These are phyloP conservation scores for Hybos culiciformis DNA, from an alignment of 2,888 invertebrate genomes.

Conservation along the genomic window DNA sequence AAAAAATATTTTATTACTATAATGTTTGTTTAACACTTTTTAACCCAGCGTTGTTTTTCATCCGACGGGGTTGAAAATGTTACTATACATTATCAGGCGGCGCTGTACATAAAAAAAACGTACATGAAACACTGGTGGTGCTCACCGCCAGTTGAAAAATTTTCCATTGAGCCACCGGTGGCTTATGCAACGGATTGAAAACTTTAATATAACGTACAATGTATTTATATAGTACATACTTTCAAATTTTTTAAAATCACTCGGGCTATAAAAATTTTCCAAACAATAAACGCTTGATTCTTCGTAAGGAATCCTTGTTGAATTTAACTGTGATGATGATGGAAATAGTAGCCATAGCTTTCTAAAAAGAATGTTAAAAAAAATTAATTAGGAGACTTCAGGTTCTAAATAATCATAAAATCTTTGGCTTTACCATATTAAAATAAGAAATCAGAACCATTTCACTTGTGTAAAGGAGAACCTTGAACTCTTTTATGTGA, in stretches of 20 bases:
- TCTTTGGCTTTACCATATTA: neutral
- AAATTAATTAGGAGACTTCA: neutral
- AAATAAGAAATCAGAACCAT: neutral
- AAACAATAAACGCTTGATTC: constrained; percentile 88
- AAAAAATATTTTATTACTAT: constrained; percentile 3
- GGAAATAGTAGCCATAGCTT: constrained; percentile 90
- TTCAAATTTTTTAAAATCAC: constrained; percentile 37
- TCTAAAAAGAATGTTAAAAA: constrained; percentile 35
- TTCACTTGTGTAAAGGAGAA: too few species aligned
- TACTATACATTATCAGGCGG: too few species aligned
- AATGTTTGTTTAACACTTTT: constrained; percentile 13
- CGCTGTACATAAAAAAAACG: constrained; percentile 1
- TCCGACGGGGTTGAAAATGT: too few species aligned
- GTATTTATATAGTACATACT: constrained; percentile 23
- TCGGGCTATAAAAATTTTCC: constrained; percentile 63
- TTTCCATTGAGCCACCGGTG: too few species aligned
- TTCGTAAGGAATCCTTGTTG: constrained; percentile 86
- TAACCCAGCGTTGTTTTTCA: constrained; percentile 9
- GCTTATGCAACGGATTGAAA: too few species aligned
- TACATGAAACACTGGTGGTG: too few species aligned
- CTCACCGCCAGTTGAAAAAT: too few species aligned
- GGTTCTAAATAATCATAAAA: constrained; percentile 6
- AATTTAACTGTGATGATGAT: constrained; percentile 57
- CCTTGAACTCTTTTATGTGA: too few species aligned
- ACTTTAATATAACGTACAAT: too few species aligned